Percentiles rank a stretch among this genome's conserved stretches.
Conservation (phyloP, 64 coral and sea anemone genomes). For the Trachythela sp. region DNA sequence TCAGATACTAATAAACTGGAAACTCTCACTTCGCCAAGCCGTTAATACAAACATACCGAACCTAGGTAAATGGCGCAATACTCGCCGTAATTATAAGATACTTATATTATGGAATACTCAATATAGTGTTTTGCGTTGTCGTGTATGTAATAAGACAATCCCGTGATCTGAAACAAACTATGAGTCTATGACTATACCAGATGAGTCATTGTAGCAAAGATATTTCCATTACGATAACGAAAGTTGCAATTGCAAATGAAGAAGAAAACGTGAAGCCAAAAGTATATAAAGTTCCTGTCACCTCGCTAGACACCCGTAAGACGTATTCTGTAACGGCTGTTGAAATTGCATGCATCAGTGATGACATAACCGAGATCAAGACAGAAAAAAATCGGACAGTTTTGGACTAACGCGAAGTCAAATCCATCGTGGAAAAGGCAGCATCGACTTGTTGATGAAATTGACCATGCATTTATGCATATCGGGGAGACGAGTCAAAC, state of each 20-base stretch:
- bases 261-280: not conserved
- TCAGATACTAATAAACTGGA: too few species aligned
- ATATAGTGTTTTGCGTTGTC: too few species aligned
- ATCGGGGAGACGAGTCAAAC: not conserved
- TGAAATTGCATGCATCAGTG: not conserved
- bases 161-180: too few species aligned
- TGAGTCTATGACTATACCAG: too few species aligned
- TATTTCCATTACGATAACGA: not conserved
- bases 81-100: too few species aligned
- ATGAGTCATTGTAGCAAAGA: too few species aligned
- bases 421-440: too few species aligned
- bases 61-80: too few species aligned
- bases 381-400: not conserved
- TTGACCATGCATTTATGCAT: constrained; percentile 8
- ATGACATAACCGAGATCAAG: constrained; percentile 1
- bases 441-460: constrained; percentile 8
- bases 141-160: too few species aligned
- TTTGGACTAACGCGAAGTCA: not conserved
- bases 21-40: too few species aligned
- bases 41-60: too few species aligned
- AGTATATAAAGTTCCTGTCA: constrained; percentile 3
- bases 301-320: not conserved
- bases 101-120: too few species aligned
- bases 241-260: constrained; percentile 4
- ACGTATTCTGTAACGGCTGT: not conserved